A percentile compares a stretch with the other conserved stretches of the same genome.
Evolutionary conservation across 1,140 invertebrate genomes (phyloP).

Genomic region (Drosophila rhopaloa): DNA sequence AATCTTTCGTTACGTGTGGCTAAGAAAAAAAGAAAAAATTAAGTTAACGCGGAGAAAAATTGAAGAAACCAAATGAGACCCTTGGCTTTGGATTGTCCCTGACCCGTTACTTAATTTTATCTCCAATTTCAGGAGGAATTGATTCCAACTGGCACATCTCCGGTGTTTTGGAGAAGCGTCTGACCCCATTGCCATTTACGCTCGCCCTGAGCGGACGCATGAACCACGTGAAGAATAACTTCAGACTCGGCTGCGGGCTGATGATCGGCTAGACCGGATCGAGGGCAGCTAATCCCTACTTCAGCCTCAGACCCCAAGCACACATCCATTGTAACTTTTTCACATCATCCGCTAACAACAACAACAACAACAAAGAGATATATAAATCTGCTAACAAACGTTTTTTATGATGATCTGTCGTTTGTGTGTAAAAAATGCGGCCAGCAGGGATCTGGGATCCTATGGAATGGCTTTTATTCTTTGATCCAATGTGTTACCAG

Average conservation of each 20-base stretch:
- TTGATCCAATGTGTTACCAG: conserved; percentile 10
- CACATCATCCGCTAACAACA: conserved; percentile 29
- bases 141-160: conserved; percentile 98
- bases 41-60: too few relatives aligned
- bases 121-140: conserved; percentile 89
- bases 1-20: too few relatives aligned
- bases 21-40: too few relatives aligned
- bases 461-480: conserved; percentile 11
- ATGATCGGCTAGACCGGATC: conserved; percentile 90
- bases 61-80: background rate
- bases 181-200: conserved; percentile 96
- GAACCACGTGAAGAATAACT: conserved; percentile 96
- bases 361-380: conserved; percentile 21
- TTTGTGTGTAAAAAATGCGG: conserved; percentile 27
- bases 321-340: conserved; percentile 20
- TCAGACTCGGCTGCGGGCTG: conserved; percentile 94
- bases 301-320: conserved; percentile 23
- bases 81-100: too few relatives aligned
- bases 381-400: conserved; percentile 25
- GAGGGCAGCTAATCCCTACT: conserved; percentile 16
- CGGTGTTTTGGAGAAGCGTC: conserved; percentile 96
- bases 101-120: background rate
- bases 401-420: conserved; percentile 39
- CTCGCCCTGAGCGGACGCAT: conserved; percentile 96
- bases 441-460: conserved; percentile 18